Evolutionary conservation across 1,140 invertebrate species (phyloP).

Genomic region (Agrypnia vestita): DNA sequence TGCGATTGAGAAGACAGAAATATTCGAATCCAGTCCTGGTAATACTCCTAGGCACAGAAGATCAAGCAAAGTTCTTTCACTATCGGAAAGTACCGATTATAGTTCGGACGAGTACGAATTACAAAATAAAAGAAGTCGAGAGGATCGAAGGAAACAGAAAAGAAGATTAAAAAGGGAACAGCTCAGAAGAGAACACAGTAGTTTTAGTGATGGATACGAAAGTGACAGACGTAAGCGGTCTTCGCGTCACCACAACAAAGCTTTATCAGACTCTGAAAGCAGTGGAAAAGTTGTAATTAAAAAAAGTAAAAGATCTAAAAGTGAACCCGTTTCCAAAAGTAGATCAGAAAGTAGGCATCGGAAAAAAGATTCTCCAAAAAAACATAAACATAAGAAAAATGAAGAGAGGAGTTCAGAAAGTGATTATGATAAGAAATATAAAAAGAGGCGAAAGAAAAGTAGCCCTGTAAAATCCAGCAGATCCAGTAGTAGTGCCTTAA

Average conservation of each 20-base stretch:
- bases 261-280: constrained; percentile 64
- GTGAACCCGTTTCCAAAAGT: constrained; percentile 52
- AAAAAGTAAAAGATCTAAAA: constrained; percentile 56
- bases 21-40: constrained; percentile 66
- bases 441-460: constrained; percentile 54
- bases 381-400: constrained; percentile 52
- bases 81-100: constrained; percentile 53
- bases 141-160: constrained; percentile 58
- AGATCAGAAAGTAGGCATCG: constrained; percentile 47
- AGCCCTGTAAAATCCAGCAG: constrained; percentile 20
- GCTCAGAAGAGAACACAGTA: constrained; percentile 65
- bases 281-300: constrained; percentile 61
- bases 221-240: constrained; percentile 63
- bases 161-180: constrained; percentile 64
- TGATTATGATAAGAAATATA: constrained; percentile 57
- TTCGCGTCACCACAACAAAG: constrained; percentile 62
- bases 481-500: constrained; percentile 47
- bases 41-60: constrained; percentile 52
- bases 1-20: constrained; percentile 71
- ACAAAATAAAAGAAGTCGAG: constrained; percentile 47
- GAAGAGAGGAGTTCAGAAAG: constrained; percentile 53
- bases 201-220: constrained; percentile 72
- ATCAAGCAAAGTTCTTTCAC: constrained; percentile 48
- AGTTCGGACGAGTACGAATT: constrained; percentile 59
- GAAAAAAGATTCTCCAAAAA: constrained; percentile 55